These are phyloP conservation scores for Nestor notabilis DNA, from an alignment of 2,113 vertebrate genomes.

Conservation along the genomic window DNA sequence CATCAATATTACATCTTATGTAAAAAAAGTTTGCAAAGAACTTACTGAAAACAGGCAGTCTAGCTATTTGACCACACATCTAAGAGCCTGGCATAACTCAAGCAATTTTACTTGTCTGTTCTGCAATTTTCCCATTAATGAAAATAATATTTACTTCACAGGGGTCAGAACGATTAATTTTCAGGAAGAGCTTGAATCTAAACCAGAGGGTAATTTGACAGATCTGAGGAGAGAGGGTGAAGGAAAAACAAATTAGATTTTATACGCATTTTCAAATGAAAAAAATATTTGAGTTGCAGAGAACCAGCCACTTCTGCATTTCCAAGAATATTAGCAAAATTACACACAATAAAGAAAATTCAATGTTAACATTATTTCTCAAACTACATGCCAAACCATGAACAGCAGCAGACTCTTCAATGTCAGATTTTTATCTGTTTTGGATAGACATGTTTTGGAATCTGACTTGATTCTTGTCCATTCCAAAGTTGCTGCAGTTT, in stretches of 20 bases:
- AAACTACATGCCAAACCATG: neutral
- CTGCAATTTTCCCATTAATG: constrained; percentile 32
- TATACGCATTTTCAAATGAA: neutral
- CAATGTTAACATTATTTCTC: neutral
- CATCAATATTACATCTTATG: neutral
- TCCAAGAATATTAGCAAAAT: neutral
- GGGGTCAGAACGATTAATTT: constrained; percentile 24
- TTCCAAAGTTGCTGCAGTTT: neutral
- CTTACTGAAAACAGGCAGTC: neutral
- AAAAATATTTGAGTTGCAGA: neutral
- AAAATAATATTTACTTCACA: constrained; percentile 54
- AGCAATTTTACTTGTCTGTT: constrained; percentile 21
- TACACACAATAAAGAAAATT: neutral
- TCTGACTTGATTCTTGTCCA: neutral
- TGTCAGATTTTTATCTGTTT: neutral
- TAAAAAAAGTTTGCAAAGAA: neutral
- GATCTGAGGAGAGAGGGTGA: neutral
- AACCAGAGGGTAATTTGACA: constrained; percentile 3
- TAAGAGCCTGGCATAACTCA: neutral
- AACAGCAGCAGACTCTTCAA: neutral
- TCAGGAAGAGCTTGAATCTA: neutral
- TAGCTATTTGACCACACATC: neutral
- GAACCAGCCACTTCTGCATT: neutral
- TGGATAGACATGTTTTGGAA: neutral
- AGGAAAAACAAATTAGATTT: constrained; percentile 21